Percentiles rank a stretch among this genome's conserved stretches.
Evolutionary conservation across 2,888 invertebrate species (phyloP).

Genomic region (Phalera bucephala): DNA sequence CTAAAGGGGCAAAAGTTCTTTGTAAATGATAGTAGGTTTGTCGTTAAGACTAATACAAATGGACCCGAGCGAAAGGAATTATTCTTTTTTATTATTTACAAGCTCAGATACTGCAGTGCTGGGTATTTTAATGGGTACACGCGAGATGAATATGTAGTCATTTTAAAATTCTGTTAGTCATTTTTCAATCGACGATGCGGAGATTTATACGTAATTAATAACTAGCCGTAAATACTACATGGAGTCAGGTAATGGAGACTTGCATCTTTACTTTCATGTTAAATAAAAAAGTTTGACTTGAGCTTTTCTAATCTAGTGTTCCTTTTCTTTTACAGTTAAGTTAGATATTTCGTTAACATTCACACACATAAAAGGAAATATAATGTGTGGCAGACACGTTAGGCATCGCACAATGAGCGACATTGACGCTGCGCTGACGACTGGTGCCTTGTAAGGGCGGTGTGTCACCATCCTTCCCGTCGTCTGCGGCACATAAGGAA

Average conservation of each 20-base stretch:
- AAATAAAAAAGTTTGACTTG: background rate
- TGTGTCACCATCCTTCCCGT: conserved; percentile 42
- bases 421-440: conserved; percentile 51
- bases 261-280: too few relatives aligned
- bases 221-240: too few relatives aligned
- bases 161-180: conserved; percentile 2
- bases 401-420: conserved; percentile 59
- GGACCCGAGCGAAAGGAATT: conserved; percentile 15
- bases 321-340: background rate
- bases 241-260: too few relatives aligned
- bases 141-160: conserved; percentile 5
- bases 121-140: conserved; percentile 11
- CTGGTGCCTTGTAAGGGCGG: conserved; percentile 51
- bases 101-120: conserved; percentile 6
- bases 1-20: conserved; percentile 41
- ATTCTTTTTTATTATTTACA: conserved; percentile 16
- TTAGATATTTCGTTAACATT: conserved; percentile 1
- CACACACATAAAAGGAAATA: conserved; percentile 25
- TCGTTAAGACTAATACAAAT: conserved; percentile 38
- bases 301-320: background rate
- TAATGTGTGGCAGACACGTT: conserved; percentile 33
- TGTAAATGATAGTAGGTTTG: conserved; percentile 38
- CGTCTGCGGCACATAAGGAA: conserved; percentile 49
- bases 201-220: background rate
- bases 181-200: background rate